Conservation (phyloP, 2,113 vertebrate genomes). For the Leucopsar rothschildi region DNA sequence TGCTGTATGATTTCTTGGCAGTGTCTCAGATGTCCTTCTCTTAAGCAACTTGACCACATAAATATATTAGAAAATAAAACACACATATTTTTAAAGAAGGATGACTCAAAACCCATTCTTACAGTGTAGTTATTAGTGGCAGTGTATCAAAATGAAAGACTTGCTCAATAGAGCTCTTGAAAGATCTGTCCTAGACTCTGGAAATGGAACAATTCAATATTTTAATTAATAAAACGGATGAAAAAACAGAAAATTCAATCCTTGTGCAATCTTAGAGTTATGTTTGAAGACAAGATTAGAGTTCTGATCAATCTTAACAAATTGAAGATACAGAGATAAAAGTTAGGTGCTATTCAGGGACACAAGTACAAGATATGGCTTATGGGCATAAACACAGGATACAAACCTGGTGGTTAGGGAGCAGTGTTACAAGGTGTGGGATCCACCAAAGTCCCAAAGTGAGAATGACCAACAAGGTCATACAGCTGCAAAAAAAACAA, state of each 20-base stretch:
- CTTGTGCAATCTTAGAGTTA: neutral
- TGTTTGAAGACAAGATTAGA: neutral
- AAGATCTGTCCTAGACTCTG: neutral
- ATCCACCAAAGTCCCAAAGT: neutral
- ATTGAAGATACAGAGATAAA: neutral
- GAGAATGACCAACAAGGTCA: neutral
- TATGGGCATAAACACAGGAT: neutral
- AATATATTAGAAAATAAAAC: neutral
- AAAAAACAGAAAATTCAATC: neutral
- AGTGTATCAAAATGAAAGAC: neutral
- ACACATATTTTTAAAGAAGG: neutral
- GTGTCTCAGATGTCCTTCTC: neutral
- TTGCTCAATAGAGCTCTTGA: neutral
- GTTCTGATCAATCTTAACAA: neutral
- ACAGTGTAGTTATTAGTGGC: neutral
- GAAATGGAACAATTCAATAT: neutral
- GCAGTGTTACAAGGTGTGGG: accelerated
- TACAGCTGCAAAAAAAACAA: neutral
- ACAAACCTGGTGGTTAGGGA: neutral
- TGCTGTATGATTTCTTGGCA: neutral
- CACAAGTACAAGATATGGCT: neutral
- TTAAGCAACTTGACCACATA: neutral
- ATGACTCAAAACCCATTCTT: neutral
- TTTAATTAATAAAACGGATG: neutral
- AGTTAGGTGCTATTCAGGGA: neutral